Evolutionary conservation across 1,140 invertebrate species (phyloP).

Genomic region (Melitaea cinxia): DNA sequence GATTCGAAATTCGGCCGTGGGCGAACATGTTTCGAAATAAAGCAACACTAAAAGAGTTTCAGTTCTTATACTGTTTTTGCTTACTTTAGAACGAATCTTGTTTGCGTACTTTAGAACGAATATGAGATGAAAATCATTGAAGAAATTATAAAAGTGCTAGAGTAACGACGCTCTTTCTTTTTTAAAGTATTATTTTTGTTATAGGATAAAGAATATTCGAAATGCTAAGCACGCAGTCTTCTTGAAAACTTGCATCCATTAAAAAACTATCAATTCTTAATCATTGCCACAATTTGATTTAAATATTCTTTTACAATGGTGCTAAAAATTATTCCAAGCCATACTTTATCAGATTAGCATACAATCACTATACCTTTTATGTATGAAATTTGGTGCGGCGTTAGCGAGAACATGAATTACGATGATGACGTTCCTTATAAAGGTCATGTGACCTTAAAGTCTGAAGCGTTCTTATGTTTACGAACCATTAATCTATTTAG

Average conservation of each 20-base stretch:
- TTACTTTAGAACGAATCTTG: slow-evolving; percentile 20
- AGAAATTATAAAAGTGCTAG: no score
- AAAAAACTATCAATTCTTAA: slow-evolving; percentile 30
- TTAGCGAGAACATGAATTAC: slow-evolving; percentile 35
- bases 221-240: slow-evolving; percentile 14
- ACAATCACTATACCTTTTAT: slow-evolving; percentile 41
- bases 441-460: slow-evolving; percentile 26
- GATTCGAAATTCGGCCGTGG: slow-evolving; percentile 67
- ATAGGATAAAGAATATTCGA: background rate
- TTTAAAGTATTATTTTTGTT: background rate
- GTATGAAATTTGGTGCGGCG: slow-evolving; percentile 36
- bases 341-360: slow-evolving; percentile 40
- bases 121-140: no score
- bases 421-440: slow-evolving; percentile 33
- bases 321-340: slow-evolving; percentile 32
- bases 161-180: background rate
- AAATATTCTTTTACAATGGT: slow-evolving; percentile 36
- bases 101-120: slow-evolving; percentile 1
- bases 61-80: slow-evolving; percentile 31
- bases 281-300: slow-evolving; percentile 34
- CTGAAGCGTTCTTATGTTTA: slow-evolving; percentile 10
- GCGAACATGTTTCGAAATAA: slow-evolving; percentile 65
- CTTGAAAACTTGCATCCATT: slow-evolving; percentile 31
- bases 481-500: slow-evolving; percentile 23
- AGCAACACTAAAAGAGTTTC: slow-evolving; percentile 30